Evolutionary conservation across 2,113 vertebrate genomes (phyloP), one percentile per base, ranked within the genome.

Genomic region (Sakesphorus luctuosus): DNA sequence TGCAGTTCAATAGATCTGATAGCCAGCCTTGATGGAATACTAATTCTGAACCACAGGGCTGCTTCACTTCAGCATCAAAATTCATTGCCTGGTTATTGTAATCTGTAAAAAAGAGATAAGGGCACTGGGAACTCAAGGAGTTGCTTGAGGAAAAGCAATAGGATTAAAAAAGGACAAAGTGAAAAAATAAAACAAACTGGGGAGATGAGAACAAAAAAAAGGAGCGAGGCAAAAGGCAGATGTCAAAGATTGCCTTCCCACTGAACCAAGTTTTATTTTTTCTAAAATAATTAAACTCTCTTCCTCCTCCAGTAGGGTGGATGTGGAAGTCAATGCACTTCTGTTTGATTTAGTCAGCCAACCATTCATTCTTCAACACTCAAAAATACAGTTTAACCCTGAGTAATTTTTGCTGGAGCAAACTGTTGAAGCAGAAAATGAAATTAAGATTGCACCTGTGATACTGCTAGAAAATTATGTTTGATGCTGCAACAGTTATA

Each of bases 141-240:
- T 21, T 79, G 52, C 71, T 72, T 63, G 36, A 67, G 15, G 33
- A 31, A 68, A 65, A 75, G 35, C 17, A 61, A 68, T 0, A 46
- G 7, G 4, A 9, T 16, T 4, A 1, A 6, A 14, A 25, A n/a
- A 3, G 5, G 16, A 59, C 7, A 33, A 38, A 36, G 3, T 20
- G 33, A 67, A 53, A 38, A 88, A 46, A 10, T n/a, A 55, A 68
- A 78, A 43, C 4, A 74, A 52, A 87, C 3, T 4, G 13, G 29
- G 24, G 26, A 50, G 47, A 21, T 33, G 20, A 63, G 20, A 62
- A 38, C 50, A 66, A 69, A 13, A 44, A 44, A 87, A 87, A 56
- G 7, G 13, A 83, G 25, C 1, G 17, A 91, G 23, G 44, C 31
- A 73, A 77, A 62, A 52, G 10, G 50, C 14, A 59, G 7, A 72